phyloP scores from a whole-genome alignment of 2,797 vertebrate species.

The Borostomias antarcticus region DNA sequence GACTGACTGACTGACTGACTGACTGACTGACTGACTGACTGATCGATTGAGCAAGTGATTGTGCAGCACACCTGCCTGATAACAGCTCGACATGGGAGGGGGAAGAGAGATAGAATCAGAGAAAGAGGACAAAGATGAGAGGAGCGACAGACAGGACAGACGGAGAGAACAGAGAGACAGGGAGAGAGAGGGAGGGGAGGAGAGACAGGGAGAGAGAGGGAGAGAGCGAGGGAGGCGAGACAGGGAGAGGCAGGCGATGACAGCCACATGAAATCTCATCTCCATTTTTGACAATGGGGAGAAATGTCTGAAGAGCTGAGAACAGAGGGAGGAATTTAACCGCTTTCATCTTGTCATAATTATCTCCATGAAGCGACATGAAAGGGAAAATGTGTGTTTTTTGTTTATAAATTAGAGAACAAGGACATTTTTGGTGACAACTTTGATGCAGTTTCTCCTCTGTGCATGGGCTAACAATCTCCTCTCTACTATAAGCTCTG shows the following conservation, averaged over 20 bases:
- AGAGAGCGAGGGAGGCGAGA: too few relatives aligned
- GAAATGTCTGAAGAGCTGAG: conserved; percentile 77
- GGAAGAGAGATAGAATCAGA: conserved; percentile 30
- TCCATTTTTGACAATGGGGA: conserved; percentile 83
- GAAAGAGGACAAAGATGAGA: background rate
- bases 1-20: background rate
- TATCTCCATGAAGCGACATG: conserved; percentile 82
- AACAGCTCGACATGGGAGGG: conserved; percentile 17
- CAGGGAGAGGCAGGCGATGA: conserved; percentile 69
- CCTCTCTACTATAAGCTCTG: conserved; percentile 63
- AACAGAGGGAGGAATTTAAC: conserved; percentile 81
- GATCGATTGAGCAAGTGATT: background rate
- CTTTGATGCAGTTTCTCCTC: conserved; percentile 74
- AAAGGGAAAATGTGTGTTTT: conserved; percentile 76
- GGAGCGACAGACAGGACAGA: background rate
- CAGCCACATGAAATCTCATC: conserved; percentile 80
- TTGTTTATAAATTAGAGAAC: conserved; percentile 83
- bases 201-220: conserved; percentile 13
- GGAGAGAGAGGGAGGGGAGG: conserved; percentile 26
- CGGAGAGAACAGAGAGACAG: background rate
- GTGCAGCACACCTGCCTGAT: background rate
- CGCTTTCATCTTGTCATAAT: conserved; percentile 82
- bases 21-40: background rate
- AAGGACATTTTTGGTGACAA: conserved; percentile 78
- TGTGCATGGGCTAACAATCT: conserved; percentile 74